Evolutionary conservation across 2,888 invertebrate species (phyloP), one percentile per base, ranked within the genome.

Genomic region (Ceramica pisi): DNA sequence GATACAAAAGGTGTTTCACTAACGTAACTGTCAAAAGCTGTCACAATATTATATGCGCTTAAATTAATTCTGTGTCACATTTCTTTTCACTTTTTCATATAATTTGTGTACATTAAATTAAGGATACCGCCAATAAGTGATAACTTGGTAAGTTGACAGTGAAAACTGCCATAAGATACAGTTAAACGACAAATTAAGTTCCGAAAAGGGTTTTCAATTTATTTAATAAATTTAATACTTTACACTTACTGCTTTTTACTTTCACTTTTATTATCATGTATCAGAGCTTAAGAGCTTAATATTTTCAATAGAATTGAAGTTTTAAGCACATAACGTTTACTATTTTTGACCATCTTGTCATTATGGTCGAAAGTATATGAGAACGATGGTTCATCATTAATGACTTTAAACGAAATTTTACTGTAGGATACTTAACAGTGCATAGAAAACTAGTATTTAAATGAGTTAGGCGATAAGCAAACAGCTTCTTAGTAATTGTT

Each of bases 191-290:
- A 56, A 63, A 71, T 71, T 67, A 50, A n/a, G n/a, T n/a, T n/a
- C 57, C 51, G 26, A 64, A 80, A 66, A 56, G 44, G 44, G 53
- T 64, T 71, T 75, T 50, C 10, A 55, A 61, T 67, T 55, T 46
- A 51, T 66, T 73, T 41, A 69, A 77, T 64, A 68, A 81, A 68
- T 68, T 69, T 2, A 41, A 60, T 56, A 68, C 1, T 53, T 70
- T 62, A 70, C 57, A 35, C n/a, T 65, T 16, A 12, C 35, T 35
- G 38, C 19, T 50, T 56, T 38, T 26, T 21, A 67, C 64, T 74
- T 70, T 78, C 64, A 65, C 64, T 67, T 69, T 61, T 67, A 61
- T 65, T 55, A 31, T 19, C 46, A 65, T 51, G 16, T 41, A 62
- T 46, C 19, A 5, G 9, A 53, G 12, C 48, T 19, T 59, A 66